Percentiles rank a stretch among this genome's conserved stretches.
Evolutionary conservation across 1,140 invertebrate genomes (phyloP).

Genomic region (Venustaconcha ellipsiformis): DNA sequence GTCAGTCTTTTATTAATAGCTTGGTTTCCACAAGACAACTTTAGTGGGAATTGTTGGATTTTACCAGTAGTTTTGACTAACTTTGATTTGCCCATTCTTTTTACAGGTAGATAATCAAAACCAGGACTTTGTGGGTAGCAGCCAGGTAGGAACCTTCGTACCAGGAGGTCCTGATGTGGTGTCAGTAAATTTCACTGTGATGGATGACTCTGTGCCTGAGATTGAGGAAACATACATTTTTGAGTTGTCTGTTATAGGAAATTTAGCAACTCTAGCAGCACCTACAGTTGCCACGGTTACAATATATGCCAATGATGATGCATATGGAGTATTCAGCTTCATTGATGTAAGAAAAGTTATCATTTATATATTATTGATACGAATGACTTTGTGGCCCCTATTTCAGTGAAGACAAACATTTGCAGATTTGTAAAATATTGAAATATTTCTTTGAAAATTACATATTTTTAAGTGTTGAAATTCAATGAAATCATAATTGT

Average conservation of each 20-base stretch:
- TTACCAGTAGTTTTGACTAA: no score
- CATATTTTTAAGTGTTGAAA: no score
- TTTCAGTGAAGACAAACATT: no score
- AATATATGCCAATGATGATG: constrained; percentile 65
- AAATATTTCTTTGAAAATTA: no score
- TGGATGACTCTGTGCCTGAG: constrained; percentile 61
- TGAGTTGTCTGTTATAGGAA: constrained; percentile 36
- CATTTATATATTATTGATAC: background rate
- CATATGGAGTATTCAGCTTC: constrained; percentile 63
- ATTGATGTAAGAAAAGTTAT: constrained; percentile 42
- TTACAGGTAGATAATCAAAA: constrained; percentile 45
- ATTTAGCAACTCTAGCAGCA: constrained; percentile 26
- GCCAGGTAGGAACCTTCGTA: constrained; percentile 52
- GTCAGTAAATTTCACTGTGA: constrained; percentile 56
- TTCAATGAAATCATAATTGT: no score
- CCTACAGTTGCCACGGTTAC: constrained; percentile 46
- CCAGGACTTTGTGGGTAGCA: constrained; percentile 58
- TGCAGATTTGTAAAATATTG: no score
- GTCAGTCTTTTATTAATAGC: no score
- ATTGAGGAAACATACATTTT: constrained; percentile 55
- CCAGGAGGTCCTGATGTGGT: constrained; percentile 30
- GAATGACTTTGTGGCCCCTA: no score
- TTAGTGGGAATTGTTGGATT: no score
- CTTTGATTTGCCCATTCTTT: background rate
- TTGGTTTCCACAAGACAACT: no score